These are phyloP conservation scores for Trichoplusia ni DNA, from an alignment of 1,140 invertebrate species.

Conservation along the genomic window DNA sequence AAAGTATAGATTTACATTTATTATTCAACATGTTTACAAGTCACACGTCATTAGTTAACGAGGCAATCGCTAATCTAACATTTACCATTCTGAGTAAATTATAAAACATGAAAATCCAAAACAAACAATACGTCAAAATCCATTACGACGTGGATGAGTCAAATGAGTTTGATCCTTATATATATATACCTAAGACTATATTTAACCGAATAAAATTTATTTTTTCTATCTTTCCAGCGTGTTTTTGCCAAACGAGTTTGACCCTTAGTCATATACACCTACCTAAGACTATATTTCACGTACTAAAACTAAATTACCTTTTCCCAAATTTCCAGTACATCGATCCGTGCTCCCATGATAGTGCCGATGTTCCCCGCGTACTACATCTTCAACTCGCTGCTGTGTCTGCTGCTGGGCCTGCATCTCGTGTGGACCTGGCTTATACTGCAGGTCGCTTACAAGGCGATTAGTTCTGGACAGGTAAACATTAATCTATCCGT, in stretches of 20 bases:
- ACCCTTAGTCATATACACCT: neutral
- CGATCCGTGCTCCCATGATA: slow-evolving; percentile 91
- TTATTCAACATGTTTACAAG: no score
- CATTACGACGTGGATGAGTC: no score
- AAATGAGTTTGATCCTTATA: no score
- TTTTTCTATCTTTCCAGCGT: no score
- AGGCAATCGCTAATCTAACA: no score
- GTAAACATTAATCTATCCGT: slow-evolving; percentile 50
- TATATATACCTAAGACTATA: no score
- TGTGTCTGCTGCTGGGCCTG: slow-evolving; percentile 91
- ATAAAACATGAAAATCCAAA: no score
- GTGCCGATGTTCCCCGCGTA: slow-evolving; percentile 96
- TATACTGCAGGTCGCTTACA: slow-evolving; percentile 94
- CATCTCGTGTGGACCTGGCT: slow-evolving; percentile 98
- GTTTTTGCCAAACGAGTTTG: no score
- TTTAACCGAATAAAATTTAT: neutral
- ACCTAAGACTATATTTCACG: neutral
- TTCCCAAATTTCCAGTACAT: slow-evolving; percentile 84
- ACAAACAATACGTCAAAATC: no score
- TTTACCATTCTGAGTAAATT: no score
- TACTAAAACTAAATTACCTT: neutral
- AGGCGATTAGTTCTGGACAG: slow-evolving; percentile 90
- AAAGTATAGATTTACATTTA: no score
- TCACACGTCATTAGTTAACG: no score
- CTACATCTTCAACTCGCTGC: slow-evolving; percentile 96